These are phyloP conservation scores for Willowsia nigromaculata DNA, from an alignment of 2,888 invertebrate genomes.

Conservation along the genomic window DNA sequence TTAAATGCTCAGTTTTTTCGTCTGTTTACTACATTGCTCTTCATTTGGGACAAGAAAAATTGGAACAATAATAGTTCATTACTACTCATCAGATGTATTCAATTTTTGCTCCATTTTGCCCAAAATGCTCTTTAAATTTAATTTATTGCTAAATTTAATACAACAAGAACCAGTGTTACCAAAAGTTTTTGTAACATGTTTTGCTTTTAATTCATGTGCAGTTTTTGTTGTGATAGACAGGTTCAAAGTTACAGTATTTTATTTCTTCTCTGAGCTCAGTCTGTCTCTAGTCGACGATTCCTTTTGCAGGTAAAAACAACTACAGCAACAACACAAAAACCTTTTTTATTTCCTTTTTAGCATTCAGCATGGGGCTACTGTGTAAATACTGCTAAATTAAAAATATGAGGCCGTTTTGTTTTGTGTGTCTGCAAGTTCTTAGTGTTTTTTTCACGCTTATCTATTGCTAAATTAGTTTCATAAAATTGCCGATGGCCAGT, in stretches of 20 bases:
- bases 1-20: too few relatives aligned
- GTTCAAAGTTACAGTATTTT: neutral
- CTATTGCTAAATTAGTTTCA: too few relatives aligned
- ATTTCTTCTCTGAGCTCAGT: neutral
- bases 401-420: neutral
- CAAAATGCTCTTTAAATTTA: neutral
- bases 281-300: neutral
- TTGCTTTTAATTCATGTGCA: neutral
- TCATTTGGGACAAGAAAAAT: too few relatives aligned
- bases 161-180: slow-evolving; percentile 44
- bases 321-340: neutral
- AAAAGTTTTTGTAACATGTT: neutral
- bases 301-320: slow-evolving; percentile 16
- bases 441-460: too few relatives aligned
- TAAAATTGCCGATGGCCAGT: too few relatives aligned
- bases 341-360: neutral
- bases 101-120: neutral
- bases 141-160: neutral
- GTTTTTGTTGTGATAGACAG: too few relatives aligned
- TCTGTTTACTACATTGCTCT: too few relatives aligned
- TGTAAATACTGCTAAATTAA: neutral
- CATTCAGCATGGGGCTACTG: neutral
- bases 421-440: neutral
- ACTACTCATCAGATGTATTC: neutral
- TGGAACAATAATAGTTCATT: too few relatives aligned